Evolutionary conservation across 2,113 vertebrate genomes (phyloP).

Genomic region (Myodes glareolus): DNA sequence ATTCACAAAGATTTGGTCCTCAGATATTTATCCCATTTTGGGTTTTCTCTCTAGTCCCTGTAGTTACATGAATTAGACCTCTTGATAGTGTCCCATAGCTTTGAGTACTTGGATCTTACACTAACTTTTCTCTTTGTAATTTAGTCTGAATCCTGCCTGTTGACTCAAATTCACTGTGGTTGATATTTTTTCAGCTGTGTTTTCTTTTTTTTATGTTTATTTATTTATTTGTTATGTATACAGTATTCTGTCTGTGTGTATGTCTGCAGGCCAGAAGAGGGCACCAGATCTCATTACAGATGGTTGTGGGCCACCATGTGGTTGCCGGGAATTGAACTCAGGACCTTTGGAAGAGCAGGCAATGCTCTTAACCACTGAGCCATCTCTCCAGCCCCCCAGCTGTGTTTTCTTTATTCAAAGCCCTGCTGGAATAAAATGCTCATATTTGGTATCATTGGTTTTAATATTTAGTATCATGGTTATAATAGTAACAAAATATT

Average conservation of each 20-base stretch:
- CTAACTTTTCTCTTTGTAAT: not conserved
- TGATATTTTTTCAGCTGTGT: slow-evolving; percentile 2
- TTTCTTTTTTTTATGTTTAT: not conserved
- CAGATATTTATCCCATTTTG: not conserved
- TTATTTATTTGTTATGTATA: no score
- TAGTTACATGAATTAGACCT: not conserved
- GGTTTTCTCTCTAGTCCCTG: not conserved
- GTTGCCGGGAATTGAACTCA: no score
- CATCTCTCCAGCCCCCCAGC: no score
- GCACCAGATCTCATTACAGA: no score
- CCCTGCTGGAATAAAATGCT: not conserved
- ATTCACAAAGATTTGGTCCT: not conserved
- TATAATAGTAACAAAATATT: not conserved
- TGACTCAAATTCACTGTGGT: not conserved
- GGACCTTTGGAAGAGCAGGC: no score
- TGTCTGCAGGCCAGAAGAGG: no score
- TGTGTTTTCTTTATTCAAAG: not conserved
- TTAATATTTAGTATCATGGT: not conserved
- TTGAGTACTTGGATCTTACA: not conserved
- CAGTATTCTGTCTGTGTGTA: no score
- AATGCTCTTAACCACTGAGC: no score
- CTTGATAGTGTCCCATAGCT: not conserved
- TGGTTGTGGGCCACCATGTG: no score
- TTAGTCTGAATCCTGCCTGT: not conserved
- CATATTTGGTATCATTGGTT: not conserved